phyloP scores from a whole-genome alignment of 1,140 invertebrate species.

The Homalodisca vitripennis region DNA sequence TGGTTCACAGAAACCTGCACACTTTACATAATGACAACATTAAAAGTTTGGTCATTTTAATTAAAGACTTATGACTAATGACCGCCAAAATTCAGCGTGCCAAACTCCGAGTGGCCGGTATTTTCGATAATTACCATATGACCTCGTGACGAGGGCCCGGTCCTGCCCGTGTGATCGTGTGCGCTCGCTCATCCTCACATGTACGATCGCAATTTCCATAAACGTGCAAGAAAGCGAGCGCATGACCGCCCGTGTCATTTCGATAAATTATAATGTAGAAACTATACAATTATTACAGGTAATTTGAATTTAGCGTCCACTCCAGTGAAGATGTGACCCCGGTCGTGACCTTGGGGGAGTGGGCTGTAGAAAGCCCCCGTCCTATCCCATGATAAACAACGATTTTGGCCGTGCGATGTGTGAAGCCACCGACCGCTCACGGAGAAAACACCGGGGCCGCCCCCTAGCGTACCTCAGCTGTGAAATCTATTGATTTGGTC shows the following conservation, averaged over 20 bases:
- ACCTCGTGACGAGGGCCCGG: no score
- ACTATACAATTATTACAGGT: slow-evolving; percentile 15
- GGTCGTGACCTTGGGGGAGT: background rate
- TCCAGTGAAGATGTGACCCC: background rate
- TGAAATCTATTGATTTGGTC: no score
- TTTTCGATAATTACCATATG: no score
- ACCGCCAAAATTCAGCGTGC: no score
- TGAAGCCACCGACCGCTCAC: background rate
- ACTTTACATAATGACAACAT: no score
- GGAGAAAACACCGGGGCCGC: no score
- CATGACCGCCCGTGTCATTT: slow-evolving; percentile 1
- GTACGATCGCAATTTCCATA: background rate
- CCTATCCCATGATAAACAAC: background rate
- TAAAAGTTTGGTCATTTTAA: no score
- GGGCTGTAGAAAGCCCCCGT: slow-evolving; percentile 9
- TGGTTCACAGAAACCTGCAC: no score
- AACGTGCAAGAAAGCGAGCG: slow-evolving; percentile 16
- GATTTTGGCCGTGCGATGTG: slow-evolving; percentile 11
- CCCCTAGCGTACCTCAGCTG: no score
- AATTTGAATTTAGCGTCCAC: slow-evolving; percentile 18
- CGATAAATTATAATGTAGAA: slow-evolving; percentile 14
- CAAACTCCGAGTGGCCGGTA: no score
- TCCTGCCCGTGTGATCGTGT: background rate
- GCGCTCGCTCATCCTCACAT: background rate
- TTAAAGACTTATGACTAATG: no score